Base-by-base conservation (phyloP, 35 echinoderm and acorn worm genomes). In the Apostichopus japonicus region DNA sequence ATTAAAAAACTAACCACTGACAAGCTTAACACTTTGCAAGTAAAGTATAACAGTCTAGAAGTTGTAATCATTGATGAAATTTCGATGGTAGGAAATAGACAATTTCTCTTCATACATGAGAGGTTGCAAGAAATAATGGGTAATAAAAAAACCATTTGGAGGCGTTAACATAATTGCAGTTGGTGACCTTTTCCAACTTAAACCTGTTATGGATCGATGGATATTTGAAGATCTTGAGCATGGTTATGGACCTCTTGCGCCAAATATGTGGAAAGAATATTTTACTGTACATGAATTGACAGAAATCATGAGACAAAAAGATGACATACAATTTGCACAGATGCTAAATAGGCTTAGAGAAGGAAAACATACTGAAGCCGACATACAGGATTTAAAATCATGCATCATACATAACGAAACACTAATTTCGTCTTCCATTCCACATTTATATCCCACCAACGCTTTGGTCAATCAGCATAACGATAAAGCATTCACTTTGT, bases 181-280 rank as follows among this genome's bases (percentile, higher is more conserved):
- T 27, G 90, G 77, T 7, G 77, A 92, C 61, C 53, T 92, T 19
- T 81, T 80, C 22, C 90, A 92, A 56, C 61, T 90, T 1, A 75
- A 77, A 90, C 88, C 88, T 59, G 88, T 90, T 54, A 90, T 77
- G 65, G 88, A 90, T 90, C 73, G 65, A 14, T 90, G 88, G 88
- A 90, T 90, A 21, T 75, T 90, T 77, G 52, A 6, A 8, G 25
- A 56, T 83, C n/a, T 81, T 8, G 22, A 21, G 10, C n/a, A 23
- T 14, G 53, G 15, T 21, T 83, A 79, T 83, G 91, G 77, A 65
- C 77, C 79, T 24, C 14, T 92, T 25, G 76, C 53, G 56, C 10
- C 10, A 5, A 92, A 92, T 23, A 24, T 92, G 10, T 92, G 91
- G 91, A 54, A 27, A 86, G 6, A 9, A 61, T 2, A 27, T 27